These are phyloP conservation scores for Choreutis nemorana DNA, from an alignment of 2,888 invertebrate species.

Conservation along the genomic window DNA sequence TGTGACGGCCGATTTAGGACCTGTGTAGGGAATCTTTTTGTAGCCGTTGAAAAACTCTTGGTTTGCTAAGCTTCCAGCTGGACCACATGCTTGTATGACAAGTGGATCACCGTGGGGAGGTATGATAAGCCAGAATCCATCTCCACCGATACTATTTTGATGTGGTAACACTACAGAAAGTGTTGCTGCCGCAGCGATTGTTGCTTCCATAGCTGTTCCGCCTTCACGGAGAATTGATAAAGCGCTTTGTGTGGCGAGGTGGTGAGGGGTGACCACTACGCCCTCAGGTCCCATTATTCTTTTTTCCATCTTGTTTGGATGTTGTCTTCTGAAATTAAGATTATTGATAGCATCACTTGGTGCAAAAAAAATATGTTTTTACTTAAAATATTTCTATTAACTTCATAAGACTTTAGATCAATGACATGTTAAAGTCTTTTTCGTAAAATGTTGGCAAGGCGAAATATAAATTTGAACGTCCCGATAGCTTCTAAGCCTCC, in stretches of 20 bases:
- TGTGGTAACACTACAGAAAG: slow-evolving; percentile 50
- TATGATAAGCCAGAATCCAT: slow-evolving; percentile 49
- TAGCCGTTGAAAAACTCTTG: slow-evolving; percentile 28
- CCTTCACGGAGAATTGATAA: slow-evolving; percentile 38
- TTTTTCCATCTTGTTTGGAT: slow-evolving; percentile 17
- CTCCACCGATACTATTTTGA: slow-evolving; percentile 52
- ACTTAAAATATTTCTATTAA: not conserved
- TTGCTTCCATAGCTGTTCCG: slow-evolving; percentile 53
- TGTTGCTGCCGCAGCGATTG: slow-evolving; percentile 49
- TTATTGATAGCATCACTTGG: slow-evolving; percentile 6
- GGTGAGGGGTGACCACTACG: slow-evolving; percentile 55
- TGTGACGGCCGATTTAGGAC: slow-evolving; percentile 40
- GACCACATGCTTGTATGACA: slow-evolving; percentile 48
- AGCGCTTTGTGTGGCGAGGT: slow-evolving; percentile 49
- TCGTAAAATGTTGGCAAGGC: no score
- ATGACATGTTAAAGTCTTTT: no score
- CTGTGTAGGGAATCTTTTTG: slow-evolving; percentile 30
- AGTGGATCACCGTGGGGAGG: slow-evolving; percentile 43
- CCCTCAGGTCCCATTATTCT: slow-evolving; percentile 32
- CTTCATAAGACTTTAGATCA: not conserved
- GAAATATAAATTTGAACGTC: slow-evolving; percentile 38
- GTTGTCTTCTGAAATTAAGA: slow-evolving; percentile 15
- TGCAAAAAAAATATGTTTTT: slow-evolving; percentile 2
- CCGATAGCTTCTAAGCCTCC: slow-evolving; percentile 41
- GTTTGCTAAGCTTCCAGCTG: slow-evolving; percentile 39